Percentiles rank a stretch among this genome's conserved stretches.
Conservation (phyloP, 2,888 invertebrate species). For the Falcaria lacertinaria region DNA sequence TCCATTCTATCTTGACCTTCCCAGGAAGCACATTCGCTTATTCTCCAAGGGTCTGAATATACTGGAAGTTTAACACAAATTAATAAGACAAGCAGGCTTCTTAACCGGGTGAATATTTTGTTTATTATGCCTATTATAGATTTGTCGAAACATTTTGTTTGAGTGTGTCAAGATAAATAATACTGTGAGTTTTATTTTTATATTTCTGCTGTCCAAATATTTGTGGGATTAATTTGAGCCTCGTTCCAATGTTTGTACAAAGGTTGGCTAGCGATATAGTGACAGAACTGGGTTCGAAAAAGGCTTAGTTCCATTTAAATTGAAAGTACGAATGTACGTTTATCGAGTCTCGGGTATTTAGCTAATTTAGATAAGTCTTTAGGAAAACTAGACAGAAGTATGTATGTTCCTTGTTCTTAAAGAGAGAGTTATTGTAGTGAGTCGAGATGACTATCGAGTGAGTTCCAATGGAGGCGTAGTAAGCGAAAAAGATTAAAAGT, state of each 20-base stretch:
- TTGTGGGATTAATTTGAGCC: slow-evolving; percentile 52
- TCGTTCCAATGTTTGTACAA: slow-evolving; percentile 46
- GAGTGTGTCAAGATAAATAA: slow-evolving; percentile 66
- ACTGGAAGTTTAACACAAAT: slow-evolving; percentile 54
- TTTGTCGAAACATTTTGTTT: slow-evolving; percentile 72
- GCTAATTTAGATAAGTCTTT: no score
- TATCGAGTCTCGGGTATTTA: no score
- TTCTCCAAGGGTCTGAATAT: slow-evolving; percentile 19
- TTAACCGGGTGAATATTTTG: slow-evolving; percentile 75
- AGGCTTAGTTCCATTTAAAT: background rate
- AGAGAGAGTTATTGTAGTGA: no score
- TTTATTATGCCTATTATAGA: slow-evolving; percentile 77
- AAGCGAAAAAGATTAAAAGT: no score
- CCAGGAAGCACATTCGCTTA: background rate
- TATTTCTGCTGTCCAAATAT: slow-evolving; percentile 46
- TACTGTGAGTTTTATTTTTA: slow-evolving; percentile 44
- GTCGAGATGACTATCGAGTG: no score
- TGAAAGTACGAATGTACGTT: no score
- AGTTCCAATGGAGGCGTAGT: no score
- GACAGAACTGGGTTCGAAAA: slow-evolving; percentile 9
- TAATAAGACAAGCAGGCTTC: slow-evolving; percentile 75
- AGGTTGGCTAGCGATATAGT: slow-evolving; percentile 40
- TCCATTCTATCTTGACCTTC: slow-evolving; percentile 40
- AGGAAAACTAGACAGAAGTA: no score
- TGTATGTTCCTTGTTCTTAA: no score